phyloP scores from a whole-genome alignment of 1,140 invertebrate genomes.

The Cotesia glomerata region DNA sequence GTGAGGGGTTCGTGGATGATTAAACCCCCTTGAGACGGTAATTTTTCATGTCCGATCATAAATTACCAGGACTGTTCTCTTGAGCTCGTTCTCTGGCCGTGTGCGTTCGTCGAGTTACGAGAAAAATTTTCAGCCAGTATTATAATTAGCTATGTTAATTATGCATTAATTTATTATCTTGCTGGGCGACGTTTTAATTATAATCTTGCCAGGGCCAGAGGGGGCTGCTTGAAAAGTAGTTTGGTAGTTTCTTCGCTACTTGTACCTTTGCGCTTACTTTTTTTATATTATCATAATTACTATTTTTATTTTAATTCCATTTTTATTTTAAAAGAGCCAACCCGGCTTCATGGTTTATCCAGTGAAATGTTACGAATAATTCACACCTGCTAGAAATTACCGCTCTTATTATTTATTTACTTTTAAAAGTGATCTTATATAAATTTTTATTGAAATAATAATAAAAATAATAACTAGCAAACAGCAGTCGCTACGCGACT shows the following conservation, averaged over 20 bases:
- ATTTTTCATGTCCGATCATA: slow-evolving; percentile 63
- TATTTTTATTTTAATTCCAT: slow-evolving; percentile 22
- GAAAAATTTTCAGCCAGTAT: slow-evolving; percentile 57
- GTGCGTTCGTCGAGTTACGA: slow-evolving; percentile 51
- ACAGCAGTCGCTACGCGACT: too few relatives aligned
- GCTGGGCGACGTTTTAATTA: slow-evolving; percentile 61
- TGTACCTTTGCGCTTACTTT: slow-evolving; percentile 33
- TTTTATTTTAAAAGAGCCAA: background rate
- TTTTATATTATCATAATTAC: slow-evolving; percentile 23
- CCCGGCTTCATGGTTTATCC: background rate
- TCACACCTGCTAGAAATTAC: background rate
- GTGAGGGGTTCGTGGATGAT: slow-evolving; percentile 51
- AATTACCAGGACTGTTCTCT: slow-evolving; percentile 53
- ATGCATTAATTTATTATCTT: slow-evolving; percentile 61
- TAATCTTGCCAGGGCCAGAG: slow-evolving; percentile 48
- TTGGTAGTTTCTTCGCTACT: slow-evolving; percentile 51
- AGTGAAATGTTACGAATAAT: background rate
- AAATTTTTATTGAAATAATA: too few relatives aligned
- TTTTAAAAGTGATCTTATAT: too few relatives aligned
- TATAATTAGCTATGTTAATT: slow-evolving; percentile 64
- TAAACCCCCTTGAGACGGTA: slow-evolving; percentile 58
- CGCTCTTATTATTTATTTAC: too few relatives aligned
- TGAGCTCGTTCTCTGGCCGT: slow-evolving; percentile 43
- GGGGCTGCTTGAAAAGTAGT: slow-evolving; percentile 55
- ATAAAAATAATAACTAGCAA: too few relatives aligned